These are phyloP conservation scores for Coelopa frigida DNA, from an alignment of 1,140 invertebrate species.

Conservation along the genomic window DNA sequence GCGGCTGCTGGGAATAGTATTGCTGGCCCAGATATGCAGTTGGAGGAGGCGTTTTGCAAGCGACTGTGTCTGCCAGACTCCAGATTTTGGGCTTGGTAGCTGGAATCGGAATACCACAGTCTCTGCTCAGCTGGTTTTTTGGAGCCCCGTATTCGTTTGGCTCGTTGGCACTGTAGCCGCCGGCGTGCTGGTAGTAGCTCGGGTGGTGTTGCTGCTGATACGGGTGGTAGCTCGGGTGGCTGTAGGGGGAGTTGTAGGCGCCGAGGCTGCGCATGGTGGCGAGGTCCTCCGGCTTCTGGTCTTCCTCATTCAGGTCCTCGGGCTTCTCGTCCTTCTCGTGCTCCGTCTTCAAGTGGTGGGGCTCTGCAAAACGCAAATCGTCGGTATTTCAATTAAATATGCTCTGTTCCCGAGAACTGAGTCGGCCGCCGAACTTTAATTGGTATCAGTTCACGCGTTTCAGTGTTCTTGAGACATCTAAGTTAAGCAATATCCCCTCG, in stretches of 20 bases:
- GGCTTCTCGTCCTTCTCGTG: neutral
- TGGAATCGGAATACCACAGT: slow-evolving; percentile 76
- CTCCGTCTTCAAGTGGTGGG: slow-evolving; percentile 49
- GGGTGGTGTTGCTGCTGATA: slow-evolving; percentile 30
- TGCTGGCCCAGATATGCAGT: slow-evolving; percentile 30
- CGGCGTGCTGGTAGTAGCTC: slow-evolving; percentile 23
- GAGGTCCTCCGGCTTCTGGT: slow-evolving; percentile 55
- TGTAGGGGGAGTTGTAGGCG: slow-evolving; percentile 24
- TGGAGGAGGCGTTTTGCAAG: slow-evolving; percentile 87
- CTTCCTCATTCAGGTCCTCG: slow-evolving; percentile 51
- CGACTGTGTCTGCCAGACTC: slow-evolving; percentile 92
- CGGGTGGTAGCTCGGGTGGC: slow-evolving; percentile 43
- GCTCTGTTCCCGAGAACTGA: too few relatives aligned
- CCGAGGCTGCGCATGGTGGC: slow-evolving; percentile 26
- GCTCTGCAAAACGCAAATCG: too few relatives aligned
- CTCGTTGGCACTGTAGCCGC: slow-evolving; percentile 18
- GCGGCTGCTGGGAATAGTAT: slow-evolving; percentile 25
- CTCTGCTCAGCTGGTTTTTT: slow-evolving; percentile 49
- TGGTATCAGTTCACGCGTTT: too few relatives aligned
- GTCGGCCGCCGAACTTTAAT: too few relatives aligned
- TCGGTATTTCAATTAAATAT: too few relatives aligned
- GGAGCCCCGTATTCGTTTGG: slow-evolving; percentile 63
- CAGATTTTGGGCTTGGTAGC: slow-evolving; percentile 96
- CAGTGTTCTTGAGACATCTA: too few relatives aligned
- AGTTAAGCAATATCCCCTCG: slow-evolving; percentile 23